A percentile compares a stretch with the other conserved stretches of the same genome.
phyloP scores from a whole-genome alignment of 2,797 vertebrate species.

The Premnoplex brunnescens region DNA sequence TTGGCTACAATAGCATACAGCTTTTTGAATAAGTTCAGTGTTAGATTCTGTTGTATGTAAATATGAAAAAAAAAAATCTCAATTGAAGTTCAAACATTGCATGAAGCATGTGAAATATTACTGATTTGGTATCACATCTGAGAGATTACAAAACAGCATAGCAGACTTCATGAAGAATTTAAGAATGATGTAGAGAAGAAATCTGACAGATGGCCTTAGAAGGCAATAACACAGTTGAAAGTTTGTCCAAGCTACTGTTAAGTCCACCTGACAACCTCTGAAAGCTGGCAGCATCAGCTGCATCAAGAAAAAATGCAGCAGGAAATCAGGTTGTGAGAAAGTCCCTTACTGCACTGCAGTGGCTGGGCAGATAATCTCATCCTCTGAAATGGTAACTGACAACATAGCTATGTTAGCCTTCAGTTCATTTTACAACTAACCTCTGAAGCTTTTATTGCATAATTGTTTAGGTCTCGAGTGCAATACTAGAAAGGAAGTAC shows the following conservation, averaged over 20 bases:
- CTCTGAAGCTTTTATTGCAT: not conserved
- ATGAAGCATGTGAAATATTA: not conserved
- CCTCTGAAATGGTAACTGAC: not conserved
- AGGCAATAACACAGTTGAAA: not conserved
- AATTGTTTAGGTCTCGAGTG: not conserved
- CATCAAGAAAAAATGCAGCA: not conserved
- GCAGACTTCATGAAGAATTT: not conserved
- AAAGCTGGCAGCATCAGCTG: not conserved
- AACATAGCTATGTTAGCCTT: not conserved
- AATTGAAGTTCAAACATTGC: not conserved
- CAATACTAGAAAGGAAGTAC: not conserved
- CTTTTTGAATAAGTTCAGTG: not conserved
- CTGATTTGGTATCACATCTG: not conserved
- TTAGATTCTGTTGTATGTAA: not conserved
- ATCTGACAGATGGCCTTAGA: not conserved
- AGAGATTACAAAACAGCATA: not conserved
- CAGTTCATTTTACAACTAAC: not conserved
- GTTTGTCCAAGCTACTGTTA: not conserved
- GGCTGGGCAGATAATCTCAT: not conserved
- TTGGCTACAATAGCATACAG: not conserved
- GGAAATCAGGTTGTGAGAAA: not conserved
- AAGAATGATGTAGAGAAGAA: not conserved
- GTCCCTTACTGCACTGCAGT: not conserved
- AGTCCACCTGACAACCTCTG: not conserved
- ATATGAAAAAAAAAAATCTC: not conserved